These are phyloP conservation scores for Dryoscopus gambensis DNA, from an alignment of 2,113 vertebrate species.

Conservation along the genomic window DNA sequence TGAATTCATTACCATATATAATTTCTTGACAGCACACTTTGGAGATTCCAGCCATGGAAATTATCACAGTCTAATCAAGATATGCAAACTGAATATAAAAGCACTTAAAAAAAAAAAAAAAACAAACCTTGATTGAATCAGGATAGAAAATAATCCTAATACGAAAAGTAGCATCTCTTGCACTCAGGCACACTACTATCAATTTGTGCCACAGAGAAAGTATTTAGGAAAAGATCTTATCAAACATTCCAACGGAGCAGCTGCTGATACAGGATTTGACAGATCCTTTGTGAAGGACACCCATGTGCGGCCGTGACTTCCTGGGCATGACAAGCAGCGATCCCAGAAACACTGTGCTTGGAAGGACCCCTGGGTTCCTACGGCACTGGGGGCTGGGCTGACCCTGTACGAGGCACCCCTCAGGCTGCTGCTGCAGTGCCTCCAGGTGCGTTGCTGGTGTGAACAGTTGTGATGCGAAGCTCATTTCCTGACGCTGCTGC, in stretches of 20 bases:
- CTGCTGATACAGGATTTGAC: neutral
- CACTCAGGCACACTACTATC: neutral
- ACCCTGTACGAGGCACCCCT: neutral
- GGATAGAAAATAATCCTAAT: neutral
- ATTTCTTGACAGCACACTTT: neutral
- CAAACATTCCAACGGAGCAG: neutral
- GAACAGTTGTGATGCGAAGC: neutral
- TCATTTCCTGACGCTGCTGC: neutral
- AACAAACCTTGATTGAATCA: neutral
- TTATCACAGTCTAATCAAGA: constrained; percentile 40
- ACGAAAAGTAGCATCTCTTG: neutral
- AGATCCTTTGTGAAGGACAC: neutral
- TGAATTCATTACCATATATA: constrained; percentile 58
- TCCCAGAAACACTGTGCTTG: neutral
- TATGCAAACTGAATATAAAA: constrained; percentile 27
- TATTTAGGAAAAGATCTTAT: neutral
- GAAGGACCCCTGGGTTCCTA: neutral
- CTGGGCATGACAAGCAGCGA: neutral
- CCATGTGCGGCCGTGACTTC: rapidly evolving
- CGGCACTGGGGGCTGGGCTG: neutral
- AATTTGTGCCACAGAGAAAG: neutral
- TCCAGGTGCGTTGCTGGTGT: neutral
- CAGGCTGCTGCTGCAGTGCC: neutral
- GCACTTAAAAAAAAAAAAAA: neutral
- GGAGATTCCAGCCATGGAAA: constrained; percentile 29